Evolutionary conservation across 2,113 vertebrate species (phyloP), one percentile per base, ranked within the genome.

Genomic region (Gymnorhina tibicen): DNA sequence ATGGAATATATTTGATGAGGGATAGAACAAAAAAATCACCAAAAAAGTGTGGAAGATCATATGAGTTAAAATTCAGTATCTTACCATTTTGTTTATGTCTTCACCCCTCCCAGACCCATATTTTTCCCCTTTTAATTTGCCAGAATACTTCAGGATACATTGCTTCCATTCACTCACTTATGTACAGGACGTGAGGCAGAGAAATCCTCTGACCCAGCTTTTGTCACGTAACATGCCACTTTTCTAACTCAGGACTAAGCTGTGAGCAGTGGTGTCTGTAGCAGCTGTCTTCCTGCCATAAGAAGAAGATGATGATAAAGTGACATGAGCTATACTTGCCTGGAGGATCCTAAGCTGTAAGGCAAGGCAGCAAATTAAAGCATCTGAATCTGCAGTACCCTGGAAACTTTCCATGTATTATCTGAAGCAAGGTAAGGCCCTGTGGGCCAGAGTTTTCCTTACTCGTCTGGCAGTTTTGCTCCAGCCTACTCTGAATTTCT

Each of bases 11-110:
- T 69, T 77, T 4, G 1, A 73, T 37, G 62, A 23, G 1, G 3
- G 3, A 69, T 6, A 62, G 8, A 55, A 30, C 0, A 23, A 75
- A 62, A 37, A 46, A 33, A 68, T 0, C 0, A 10, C 20, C 10
- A 44, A 83, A 74, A 41, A 73, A 11, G 0, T 20, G 2, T 47
- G 10, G 59, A 19, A 82, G 17, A 44, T 52, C 16, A 8, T 23
- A 26, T 47, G 9, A 87, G 16, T 6, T 70, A 77, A 80, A 87
- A 67, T 70, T 35, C 68, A 23, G 1, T 18, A 13, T 50, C 6
- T 59, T 89, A 35, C 4, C 0, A 62, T 59, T 63, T 91, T 58
- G 33, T 66, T 73, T 72, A 18, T 80, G 18, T 41, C 27, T 35
- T 70, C 4, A 56, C 9, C 9, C 16, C 15, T 81, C 15, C 10